Percentiles rank a stretch among this genome's conserved stretches.
Conservation (phyloP, 2,797 vertebrate genomes). For the Triplophysa yarkandensis region DNA sequence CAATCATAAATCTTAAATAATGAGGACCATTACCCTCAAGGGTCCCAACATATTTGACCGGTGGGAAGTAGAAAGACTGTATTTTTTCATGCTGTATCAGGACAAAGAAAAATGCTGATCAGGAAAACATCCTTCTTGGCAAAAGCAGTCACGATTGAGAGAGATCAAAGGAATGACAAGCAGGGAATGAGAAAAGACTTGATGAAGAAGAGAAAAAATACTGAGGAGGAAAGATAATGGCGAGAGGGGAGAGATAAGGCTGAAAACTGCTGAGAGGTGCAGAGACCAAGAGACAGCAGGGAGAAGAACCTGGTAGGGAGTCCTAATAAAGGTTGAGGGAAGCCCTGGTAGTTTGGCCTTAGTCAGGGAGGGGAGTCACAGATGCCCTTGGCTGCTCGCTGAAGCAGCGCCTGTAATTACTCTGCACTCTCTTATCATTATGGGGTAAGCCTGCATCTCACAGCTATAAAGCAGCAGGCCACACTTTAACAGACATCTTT, state of each 20-base stretch:
- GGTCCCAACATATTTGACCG: too few species aligned
- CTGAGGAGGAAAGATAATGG: conserved; percentile 16
- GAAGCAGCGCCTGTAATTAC: conserved; percentile 73
- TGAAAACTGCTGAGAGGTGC: conserved; percentile 25
- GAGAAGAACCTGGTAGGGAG: conserved; percentile 55
- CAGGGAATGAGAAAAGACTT: neutral
- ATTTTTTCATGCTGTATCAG: neutral
- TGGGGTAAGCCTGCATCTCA: conserved; percentile 46
- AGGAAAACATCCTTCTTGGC: neutral
- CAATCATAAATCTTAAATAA: too few species aligned
- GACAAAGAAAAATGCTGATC: neutral
- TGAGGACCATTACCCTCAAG: too few species aligned
- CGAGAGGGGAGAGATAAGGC: conserved; percentile 11
- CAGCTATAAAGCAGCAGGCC: conserved; percentile 28
- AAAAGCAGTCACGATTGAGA: conserved; percentile 6
- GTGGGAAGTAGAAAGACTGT: neutral
- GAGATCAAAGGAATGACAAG: neutral
- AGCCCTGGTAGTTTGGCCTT: conserved; percentile 68
- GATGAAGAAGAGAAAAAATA: conserved; percentile 8
- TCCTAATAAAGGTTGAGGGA: conserved; percentile 70
- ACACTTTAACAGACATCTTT: conserved; percentile 12
- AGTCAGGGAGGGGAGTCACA: conserved; percentile 61
- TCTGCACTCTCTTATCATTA: conserved; percentile 72
- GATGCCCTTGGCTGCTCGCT: conserved; percentile 74
- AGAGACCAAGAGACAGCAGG: neutral